Evolutionary conservation across 2,888 invertebrate species (phyloP).

Genomic region (Dicycla oo): DNA sequence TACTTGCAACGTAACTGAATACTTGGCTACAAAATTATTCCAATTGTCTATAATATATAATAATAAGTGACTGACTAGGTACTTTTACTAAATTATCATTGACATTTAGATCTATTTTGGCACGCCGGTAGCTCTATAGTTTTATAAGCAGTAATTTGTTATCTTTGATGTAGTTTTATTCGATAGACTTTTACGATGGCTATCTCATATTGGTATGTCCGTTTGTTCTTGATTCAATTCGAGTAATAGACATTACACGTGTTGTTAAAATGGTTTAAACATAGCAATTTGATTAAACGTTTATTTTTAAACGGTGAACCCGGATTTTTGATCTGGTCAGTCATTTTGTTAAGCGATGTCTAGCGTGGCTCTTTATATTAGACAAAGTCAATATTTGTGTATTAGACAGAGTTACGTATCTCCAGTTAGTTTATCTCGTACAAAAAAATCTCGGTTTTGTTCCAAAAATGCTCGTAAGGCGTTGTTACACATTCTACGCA

Average conservation of each 20-base stretch:
- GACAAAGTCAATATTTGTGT: too few relatives aligned
- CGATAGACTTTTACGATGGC: conserved; percentile 11
- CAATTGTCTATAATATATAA: too few relatives aligned
- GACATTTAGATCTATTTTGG: conserved; percentile 18
- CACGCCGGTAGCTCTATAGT: not conserved
- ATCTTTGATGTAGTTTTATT: conserved; percentile 39
- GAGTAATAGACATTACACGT: conserved; percentile 1
- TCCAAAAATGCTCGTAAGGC: too few relatives aligned
- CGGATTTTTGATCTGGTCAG: not conserved
- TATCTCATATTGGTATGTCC: not conserved
- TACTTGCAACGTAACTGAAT: not conserved
- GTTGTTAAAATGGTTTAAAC: conserved; percentile 26
- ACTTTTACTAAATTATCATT: not conserved
- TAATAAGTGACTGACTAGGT: not conserved
- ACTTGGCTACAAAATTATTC: not conserved
- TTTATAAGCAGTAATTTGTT: conserved; percentile 23
- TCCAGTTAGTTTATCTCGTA: too few relatives aligned
- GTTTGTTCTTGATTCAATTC: conserved; percentile 31
- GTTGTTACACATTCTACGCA: not conserved
- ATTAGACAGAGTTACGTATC: too few relatives aligned
- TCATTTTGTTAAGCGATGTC: not conserved
- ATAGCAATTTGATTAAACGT: not conserved
- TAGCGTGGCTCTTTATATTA: not conserved
- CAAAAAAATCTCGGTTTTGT: too few relatives aligned
- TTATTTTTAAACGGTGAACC: conserved; percentile 1